phyloP scores from a whole-genome alignment of 2,888 invertebrate species.

The Cheilosia variabilis region DNA sequence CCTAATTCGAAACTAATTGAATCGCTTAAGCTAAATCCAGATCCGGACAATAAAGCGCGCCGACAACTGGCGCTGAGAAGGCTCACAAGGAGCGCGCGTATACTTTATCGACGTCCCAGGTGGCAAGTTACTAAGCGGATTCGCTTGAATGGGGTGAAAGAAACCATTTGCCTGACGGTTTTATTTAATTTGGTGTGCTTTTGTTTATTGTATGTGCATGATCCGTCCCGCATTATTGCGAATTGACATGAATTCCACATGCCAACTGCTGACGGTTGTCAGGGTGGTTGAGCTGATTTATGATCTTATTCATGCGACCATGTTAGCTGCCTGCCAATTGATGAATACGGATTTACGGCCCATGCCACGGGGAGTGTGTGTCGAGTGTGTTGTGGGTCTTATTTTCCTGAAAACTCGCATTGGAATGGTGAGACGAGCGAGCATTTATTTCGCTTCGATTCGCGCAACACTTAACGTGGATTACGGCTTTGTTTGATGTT shows the following conservation, averaged over 20 bases:
- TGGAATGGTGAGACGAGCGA: constrained; percentile 28
- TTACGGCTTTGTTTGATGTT: constrained; percentile 50
- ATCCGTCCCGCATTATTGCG: constrained; percentile 7
- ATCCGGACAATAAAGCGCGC: constrained; percentile 62
- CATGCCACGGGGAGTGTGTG: constrained; percentile 38
- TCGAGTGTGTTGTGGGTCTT: not conserved
- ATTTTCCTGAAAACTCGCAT: constrained; percentile 28
- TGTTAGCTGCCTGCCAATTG: constrained; percentile 54
- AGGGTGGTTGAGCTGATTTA: constrained; percentile 69
- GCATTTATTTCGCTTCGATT: constrained; percentile 45
- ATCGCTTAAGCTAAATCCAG: constrained; percentile 71
- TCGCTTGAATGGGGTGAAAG: constrained; percentile 50
- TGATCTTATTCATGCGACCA: constrained; percentile 52
- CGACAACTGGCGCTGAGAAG: constrained; percentile 13
- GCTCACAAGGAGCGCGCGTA: constrained; percentile 1
- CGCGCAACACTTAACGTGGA: constrained; percentile 35
- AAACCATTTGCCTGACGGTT: constrained; percentile 69
- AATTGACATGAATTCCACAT: constrained; percentile 59
- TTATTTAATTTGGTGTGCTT: constrained; percentile 72
- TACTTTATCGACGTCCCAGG: not conserved
- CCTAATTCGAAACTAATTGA: constrained; percentile 74
- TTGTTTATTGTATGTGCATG: constrained; percentile 67
- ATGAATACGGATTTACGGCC: constrained; percentile 67
- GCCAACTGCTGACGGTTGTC: constrained; percentile 25
- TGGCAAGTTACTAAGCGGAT: constrained; percentile 64